Conservation (phyloP, 2,113 vertebrate genomes). For the Thamnophis sirtalis region DNA sequence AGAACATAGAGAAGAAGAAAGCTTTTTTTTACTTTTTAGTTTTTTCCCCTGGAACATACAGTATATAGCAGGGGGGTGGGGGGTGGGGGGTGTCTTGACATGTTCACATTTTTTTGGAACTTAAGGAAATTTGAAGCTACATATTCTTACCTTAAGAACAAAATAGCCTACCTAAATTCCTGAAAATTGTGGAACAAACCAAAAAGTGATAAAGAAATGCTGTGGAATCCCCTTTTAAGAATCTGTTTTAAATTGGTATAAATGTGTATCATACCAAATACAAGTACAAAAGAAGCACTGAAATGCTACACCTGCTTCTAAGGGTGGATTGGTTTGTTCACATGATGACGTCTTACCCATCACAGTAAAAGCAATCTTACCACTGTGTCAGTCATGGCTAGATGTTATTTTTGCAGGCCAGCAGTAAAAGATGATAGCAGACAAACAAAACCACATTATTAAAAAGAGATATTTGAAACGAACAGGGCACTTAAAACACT, state of each 20-base stretch:
- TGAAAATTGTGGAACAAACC: not conserved
- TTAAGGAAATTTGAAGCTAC: not conserved
- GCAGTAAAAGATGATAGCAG: not conserved
- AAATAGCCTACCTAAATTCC: not conserved
- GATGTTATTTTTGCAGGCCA: not conserved
- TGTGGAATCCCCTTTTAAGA: not conserved
- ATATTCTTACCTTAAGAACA: not conserved
- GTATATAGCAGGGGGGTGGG: not conserved
- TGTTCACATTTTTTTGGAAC: not conserved
- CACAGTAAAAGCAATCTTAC: not conserved
- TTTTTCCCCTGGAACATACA: not conserved
- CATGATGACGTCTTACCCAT: not conserved
- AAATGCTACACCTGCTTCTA: not conserved
- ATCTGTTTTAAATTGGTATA: not conserved
- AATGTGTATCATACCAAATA: not conserved
- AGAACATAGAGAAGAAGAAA: not conserved
- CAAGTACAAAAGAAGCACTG: not conserved
- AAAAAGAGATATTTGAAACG: not conserved
- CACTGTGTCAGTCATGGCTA: not conserved
- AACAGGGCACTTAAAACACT: not conserved
- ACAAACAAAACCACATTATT: not conserved
- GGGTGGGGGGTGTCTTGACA: not conserved
- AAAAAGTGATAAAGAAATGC: not conserved
- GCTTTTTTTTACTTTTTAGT: not conserved
- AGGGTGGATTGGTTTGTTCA: not conserved